Evolutionary conservation across 2,888 invertebrate species (phyloP), one percentile per base, ranked within the genome.

Genomic region (Saturnia japonica): DNA sequence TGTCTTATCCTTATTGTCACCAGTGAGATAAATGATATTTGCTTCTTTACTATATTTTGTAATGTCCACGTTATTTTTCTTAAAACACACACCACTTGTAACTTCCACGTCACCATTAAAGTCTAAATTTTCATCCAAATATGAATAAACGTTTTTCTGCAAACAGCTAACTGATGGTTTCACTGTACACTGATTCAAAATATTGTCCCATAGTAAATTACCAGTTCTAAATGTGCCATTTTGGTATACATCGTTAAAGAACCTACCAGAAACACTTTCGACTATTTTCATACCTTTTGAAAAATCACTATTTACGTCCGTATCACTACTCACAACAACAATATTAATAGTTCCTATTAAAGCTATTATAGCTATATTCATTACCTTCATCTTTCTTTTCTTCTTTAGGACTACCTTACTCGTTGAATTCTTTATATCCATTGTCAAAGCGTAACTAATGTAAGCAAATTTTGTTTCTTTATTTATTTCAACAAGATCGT

Each of bases 101-200:
- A 97, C 92, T 76, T 95, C 95, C 25, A 96, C 93, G 84, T 97
- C 96, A 80, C 95, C 95, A 40, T 92, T 91, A 62, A 95, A 94
- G 64, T 95, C 95, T 69, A 97, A 91, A 42, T 95, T 95, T 45
- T 95, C 94, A 76, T 96, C 95, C 74, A 97, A 88, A 80, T 96
- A 97, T n/a, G 94, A 91, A 81, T 96, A 96, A 47, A 97, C 95
- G 81, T 96, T 97, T 80, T 96, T 96, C 81, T 97, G 96, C 71
- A 97, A 96, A 85, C 97, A 97, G 76, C 95, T 95, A 81, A 96
- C 94, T 73, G 96, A 94, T 25, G 96, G 96, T 69, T 94, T 93
- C 16, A 90, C 91, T 67, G 95, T 95, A 83, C 97, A 97, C 82
- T 97, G 96, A 74, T 95, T 95, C 70, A 97, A 93, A 74, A 97